Percentiles rank a stretch among this genome's conserved stretches.
These are phyloP conservation scores for Drepana falcataria DNA, from an alignment of 2,888 invertebrate genomes.

Conservation along the genomic window DNA sequence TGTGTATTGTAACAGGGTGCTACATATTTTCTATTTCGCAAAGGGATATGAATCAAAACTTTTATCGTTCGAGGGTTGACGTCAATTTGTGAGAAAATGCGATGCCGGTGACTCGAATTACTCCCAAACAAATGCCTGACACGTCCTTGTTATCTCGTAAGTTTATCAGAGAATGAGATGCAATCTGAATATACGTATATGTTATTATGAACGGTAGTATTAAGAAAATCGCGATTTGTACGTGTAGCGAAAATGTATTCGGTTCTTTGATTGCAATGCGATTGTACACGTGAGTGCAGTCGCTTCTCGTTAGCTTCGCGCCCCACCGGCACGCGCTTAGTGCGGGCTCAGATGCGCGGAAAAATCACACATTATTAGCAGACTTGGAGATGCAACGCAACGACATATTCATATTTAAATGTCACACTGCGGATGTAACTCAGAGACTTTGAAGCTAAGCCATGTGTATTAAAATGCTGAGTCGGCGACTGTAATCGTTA, in stretches of 20 bases:
- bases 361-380: conserved; percentile 71
- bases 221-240: too few species aligned
- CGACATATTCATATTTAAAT: conserved; percentile 76
- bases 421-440: conserved; percentile 49
- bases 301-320: conserved; percentile 18
- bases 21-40: conserved; percentile 11
- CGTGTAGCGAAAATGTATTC: conserved; percentile 13
- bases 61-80: conserved; percentile 54
- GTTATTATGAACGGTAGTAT: too few species aligned
- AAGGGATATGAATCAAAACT: conserved; percentile 58
- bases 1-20: background rate
- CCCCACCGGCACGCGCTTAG: conserved; percentile 17
- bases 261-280: conserved; percentile 32
- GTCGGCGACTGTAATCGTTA: conserved; percentile 14
- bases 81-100: conserved; percentile 62
- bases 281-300: conserved; percentile 18
- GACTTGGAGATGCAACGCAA: conserved; percentile 40
- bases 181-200: too few species aligned
- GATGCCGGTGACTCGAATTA: conserved; percentile 54
- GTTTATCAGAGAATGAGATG: conserved; percentile 40
- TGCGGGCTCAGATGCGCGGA: conserved; percentile 59
- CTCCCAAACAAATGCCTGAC: conserved; percentile 62
- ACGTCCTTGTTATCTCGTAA: conserved; percentile 53
- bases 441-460: conserved; percentile 33
- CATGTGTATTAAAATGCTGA: conserved; percentile 35